These are phyloP conservation scores for Tubiluchus corallicola DNA, from an alignment of 2,888 invertebrate species.

Conservation along the genomic window DNA sequence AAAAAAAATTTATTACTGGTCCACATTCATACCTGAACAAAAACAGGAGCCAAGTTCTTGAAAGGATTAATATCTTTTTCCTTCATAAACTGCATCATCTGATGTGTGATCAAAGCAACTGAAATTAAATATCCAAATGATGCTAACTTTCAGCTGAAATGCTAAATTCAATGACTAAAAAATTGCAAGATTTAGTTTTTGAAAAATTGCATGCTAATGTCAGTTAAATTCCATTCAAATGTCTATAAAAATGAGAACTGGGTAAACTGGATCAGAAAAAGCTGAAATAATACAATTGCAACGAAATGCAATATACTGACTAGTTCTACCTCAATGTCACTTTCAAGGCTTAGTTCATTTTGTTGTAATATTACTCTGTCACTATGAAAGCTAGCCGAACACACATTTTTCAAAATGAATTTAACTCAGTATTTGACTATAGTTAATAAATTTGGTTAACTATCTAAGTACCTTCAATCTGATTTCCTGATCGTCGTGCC, in stretches of 20 bases:
- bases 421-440: too few relatives aligned
- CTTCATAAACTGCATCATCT: slow-evolving; percentile 62
- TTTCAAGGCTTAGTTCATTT: too few relatives aligned
- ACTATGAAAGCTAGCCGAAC: too few relatives aligned
- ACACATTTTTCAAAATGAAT: too few relatives aligned
- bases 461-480: slow-evolving; percentile 43
- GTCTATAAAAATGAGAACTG: not conserved
- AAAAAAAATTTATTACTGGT: not conserved
- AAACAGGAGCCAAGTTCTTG: slow-evolving; percentile 44
- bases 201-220: too few relatives aligned
- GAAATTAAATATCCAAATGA: slow-evolving; percentile 12
- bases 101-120: slow-evolving; percentile 52
- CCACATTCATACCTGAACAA: slow-evolving; percentile 24
- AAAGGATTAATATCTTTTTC: slow-evolving; percentile 58
- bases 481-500: slow-evolving; percentile 63
- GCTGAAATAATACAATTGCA: not conserved
- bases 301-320: too few relatives aligned
- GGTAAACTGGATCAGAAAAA: slow-evolving; percentile 7
- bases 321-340: too few relatives aligned
- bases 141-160: too few relatives aligned
- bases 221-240: not conserved
- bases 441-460: too few relatives aligned
- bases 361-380: too few relatives aligned
- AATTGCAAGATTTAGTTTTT: too few relatives aligned
- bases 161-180: too few relatives aligned